Conservation (phyloP, 2,888 invertebrate species). For the Unio delphinus region DNA sequence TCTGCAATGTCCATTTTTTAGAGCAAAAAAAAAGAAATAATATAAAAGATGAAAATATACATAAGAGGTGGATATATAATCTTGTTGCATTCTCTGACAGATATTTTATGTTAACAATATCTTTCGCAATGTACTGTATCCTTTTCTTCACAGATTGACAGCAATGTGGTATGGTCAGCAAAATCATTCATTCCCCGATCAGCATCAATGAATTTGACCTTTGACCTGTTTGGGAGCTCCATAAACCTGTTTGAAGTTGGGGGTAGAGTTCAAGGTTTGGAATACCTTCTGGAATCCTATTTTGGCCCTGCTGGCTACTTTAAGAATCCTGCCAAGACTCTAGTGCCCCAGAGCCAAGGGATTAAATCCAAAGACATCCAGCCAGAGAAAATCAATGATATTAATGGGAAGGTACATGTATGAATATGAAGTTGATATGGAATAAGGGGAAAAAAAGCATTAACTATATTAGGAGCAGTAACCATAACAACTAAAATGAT, state of each 20-base stretch:
- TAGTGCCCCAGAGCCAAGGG: constrained; percentile 7
- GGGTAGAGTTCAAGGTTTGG: constrained; percentile 89
- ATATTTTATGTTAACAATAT: too few relatives aligned
- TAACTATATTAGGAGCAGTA: too few relatives aligned
- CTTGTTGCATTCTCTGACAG: too few relatives aligned
- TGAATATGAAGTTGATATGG: not conserved
- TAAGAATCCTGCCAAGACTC: constrained; percentile 50
- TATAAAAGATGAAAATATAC: too few relatives aligned
- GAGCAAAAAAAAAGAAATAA: too few relatives aligned
- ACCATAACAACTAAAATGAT: too few relatives aligned
- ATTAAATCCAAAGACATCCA: constrained; percentile 65
- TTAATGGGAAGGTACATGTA: constrained; percentile 45
- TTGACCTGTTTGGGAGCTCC: constrained; percentile 80
- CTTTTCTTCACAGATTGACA: constrained; percentile 48
- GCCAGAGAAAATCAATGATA: constrained; percentile 42
- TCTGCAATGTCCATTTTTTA: too few relatives aligned
- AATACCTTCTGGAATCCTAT: constrained; percentile 84
- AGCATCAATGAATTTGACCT: constrained; percentile 68
- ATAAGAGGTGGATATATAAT: too few relatives aligned
- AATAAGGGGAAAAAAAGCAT: too few relatives aligned
- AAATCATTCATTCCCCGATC: constrained; percentile 69
- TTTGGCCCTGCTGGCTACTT: constrained; percentile 80
- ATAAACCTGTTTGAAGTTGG: constrained; percentile 88
- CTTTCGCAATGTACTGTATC: too few relatives aligned
- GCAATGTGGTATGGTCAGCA: constrained; percentile 68